phyloP scores from a whole-genome alignment of 2,113 vertebrate species.

The human (Homo sapiens) region DNA sequence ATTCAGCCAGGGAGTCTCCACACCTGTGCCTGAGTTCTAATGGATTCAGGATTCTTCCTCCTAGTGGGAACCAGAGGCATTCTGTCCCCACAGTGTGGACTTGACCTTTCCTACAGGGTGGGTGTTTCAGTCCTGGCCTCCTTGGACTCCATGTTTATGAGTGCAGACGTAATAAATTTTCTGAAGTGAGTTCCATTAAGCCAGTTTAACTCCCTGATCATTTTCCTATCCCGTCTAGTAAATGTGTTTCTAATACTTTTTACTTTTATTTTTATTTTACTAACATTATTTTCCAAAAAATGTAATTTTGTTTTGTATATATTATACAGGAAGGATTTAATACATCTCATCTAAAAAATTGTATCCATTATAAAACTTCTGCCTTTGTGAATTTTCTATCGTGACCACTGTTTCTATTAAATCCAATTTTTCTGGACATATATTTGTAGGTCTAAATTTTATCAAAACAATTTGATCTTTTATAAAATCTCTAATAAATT shows the following conservation, averaged over 20 bases:
- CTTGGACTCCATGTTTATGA: neutral
- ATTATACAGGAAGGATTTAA: neutral
- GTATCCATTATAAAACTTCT: neutral
- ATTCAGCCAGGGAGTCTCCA: neutral
- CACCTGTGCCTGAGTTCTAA: neutral
- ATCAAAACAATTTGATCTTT: neutral
- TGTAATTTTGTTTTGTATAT: neutral
- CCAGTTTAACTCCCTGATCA: neutral
- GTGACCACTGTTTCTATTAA: neutral
- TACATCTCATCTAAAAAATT: neutral
- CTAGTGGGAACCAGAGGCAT: neutral
- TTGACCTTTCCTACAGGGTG: neutral
- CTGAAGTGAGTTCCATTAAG: neutral
- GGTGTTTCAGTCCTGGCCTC: neutral
- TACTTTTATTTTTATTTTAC: neutral
- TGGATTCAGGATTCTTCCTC: neutral
- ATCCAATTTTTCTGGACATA: neutral
- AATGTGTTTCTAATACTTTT: neutral
- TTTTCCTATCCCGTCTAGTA: neutral
- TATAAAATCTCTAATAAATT: neutral
- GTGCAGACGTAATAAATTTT: neutral
- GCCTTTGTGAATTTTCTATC: neutral
- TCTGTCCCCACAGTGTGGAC: neutral
- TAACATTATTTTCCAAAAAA: neutral
- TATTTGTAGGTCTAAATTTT: conserved; percentile 23